phyloP scores from a whole-genome alignment of 2,888 invertebrate genomes.

The Candidula unifasciata region DNA sequence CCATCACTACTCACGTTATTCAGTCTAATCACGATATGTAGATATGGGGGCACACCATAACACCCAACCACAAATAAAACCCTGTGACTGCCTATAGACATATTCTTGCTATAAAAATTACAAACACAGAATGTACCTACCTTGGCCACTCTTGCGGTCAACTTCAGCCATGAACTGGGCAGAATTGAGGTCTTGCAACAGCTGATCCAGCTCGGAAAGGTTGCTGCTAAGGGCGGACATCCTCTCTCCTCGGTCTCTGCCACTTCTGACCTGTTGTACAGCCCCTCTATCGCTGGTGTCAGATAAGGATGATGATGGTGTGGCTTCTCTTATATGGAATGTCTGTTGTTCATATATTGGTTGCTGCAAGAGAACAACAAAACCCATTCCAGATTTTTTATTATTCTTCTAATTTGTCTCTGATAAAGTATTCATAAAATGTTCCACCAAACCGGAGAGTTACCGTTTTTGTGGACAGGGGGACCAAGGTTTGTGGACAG shows the following conservation, averaged over 20 bases:
- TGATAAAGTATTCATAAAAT: no score
- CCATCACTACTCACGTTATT: no score
- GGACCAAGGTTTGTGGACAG: no score
- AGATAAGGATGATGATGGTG: conserved; percentile 44
- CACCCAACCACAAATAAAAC: no score
- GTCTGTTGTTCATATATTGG: conserved; percentile 69
- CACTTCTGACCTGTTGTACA: conserved; percentile 9
- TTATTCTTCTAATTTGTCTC: background rate
- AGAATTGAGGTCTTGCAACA: conserved; percentile 91
- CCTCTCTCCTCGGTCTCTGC: conserved; percentile 46
- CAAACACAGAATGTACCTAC: conserved; percentile 16
- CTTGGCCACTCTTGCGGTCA: conserved; percentile 58
- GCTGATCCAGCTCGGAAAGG: conserved; percentile 92
- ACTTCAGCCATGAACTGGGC: conserved; percentile 78
- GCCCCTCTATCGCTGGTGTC: conserved; percentile 7
- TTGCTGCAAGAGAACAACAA: conserved; percentile 54
- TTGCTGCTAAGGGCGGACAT: conserved; percentile 82
- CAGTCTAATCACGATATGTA: no score
- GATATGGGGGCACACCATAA: no score
- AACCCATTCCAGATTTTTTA: background rate
- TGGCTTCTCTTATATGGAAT: conserved; percentile 57
- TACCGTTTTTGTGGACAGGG: no score
- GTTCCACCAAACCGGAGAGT: no score
- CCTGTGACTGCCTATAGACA: no score
- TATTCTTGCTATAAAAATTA: no score